Evolutionary conservation across 2,113 vertebrate genomes (phyloP), one percentile per base, ranked within the genome.

Genomic region (Crotalus viridis): DNA sequence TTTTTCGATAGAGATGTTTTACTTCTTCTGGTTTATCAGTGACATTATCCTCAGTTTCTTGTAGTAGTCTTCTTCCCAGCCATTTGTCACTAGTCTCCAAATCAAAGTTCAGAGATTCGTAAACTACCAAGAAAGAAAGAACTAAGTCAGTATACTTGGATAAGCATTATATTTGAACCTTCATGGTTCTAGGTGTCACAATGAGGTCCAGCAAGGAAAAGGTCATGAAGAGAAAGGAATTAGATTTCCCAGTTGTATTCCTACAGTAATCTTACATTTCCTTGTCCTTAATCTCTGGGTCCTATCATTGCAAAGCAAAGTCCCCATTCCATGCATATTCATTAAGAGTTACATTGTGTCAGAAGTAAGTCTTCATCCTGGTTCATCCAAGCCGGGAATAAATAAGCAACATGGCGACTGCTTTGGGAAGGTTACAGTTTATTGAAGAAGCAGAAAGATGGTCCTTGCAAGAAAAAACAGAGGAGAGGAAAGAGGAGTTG

Each of bases 21-120:
- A 59, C 74, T 0, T 96, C 94, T 95, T 96, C 97, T 0, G 97
- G 97, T 89, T 95, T 89, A 0, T 97, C 95, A 0, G 98, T 98
- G 9, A 94, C 85, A 81, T 98, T 98, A 91, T 96, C 96, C 81
- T 97, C 96, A 0, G 90, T 91, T 1, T 97, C 95, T 59, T 99
- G 98, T 89, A 99, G 97, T 3, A 99, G 98, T 95, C 97, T 98
- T n/a, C 99, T 98, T 55, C 98, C 97, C 5, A 96, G 98, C 98
- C 98, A 98, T 28, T 96, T 96, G 51, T 92, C 95, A 8, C 94
- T 95, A 56, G 94, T 95, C 52, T 96, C 98, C 55, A 96, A 57
- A 74, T 97, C 90, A 24, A 96, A 95, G 94, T 97, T 96, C 96
- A 98, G 96, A 91, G 97, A 94, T 61, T 97, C 93, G 4, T 97